Percentiles rank a stretch among this genome's conserved stretches.
phyloP scores from a whole-genome alignment of 2,113 vertebrate species.

The Oxyruncus cristatus region DNA sequence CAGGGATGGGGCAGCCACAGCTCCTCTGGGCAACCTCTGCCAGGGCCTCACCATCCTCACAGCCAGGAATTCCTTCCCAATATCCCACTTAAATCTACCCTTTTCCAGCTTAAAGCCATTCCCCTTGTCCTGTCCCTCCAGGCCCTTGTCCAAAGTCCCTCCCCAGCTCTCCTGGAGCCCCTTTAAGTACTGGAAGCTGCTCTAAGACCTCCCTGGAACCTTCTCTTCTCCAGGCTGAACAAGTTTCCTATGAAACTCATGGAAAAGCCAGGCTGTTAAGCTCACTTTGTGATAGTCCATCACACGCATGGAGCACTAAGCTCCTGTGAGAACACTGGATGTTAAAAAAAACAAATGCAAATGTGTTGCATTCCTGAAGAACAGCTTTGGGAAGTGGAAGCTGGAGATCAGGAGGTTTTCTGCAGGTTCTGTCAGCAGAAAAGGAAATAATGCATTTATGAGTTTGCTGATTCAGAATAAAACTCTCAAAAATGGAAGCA shows the following conservation, averaged over 20 bases:
- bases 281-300: background rate
- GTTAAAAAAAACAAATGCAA: background rate
- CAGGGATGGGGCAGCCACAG: background rate
- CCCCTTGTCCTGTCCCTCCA: background rate
- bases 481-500: background rate
- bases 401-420: background rate
- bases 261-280: background rate
- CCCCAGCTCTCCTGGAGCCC: background rate
- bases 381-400: background rate
- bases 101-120: background rate
- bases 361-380: background rate
- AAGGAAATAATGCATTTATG: background rate
- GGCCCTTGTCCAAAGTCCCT: background rate
- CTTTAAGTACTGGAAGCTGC: background rate
- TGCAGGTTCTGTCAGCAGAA: background rate
- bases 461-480: background rate
- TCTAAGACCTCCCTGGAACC: background rate
- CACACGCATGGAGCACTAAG: rapidly evolving
- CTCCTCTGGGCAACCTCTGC: background rate
- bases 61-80: rapidly evolving
- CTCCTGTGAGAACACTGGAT: background rate
- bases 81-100: rapidly evolving
- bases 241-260: background rate
- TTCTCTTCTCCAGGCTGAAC: background rate
- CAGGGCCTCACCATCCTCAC: rapidly evolving